A percentile compares a stretch with the other conserved stretches of the same genome.
Evolutionary conservation across 2,113 vertebrate species (phyloP).

Genomic region (Protobothrops flavoviridis): DNA sequence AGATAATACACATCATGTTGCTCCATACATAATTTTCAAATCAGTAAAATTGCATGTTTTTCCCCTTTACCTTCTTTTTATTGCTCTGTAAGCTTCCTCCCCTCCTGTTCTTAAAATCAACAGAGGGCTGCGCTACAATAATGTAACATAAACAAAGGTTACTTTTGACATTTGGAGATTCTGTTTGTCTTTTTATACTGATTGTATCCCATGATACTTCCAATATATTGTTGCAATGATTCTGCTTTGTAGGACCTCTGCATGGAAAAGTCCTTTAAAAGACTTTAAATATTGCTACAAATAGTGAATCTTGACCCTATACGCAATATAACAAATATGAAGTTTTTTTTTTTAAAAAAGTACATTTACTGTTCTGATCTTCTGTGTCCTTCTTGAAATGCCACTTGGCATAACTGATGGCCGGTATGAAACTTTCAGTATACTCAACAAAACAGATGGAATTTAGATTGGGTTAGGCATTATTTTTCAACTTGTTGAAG

Average conservation of each 20-base stretch:
- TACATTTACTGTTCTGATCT: background rate
- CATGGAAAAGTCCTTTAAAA: constrained; percentile 45
- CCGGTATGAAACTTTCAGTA: background rate
- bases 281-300: constrained; percentile 27
- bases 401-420: background rate
- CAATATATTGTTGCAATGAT: constrained; percentile 49
- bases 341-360: constrained; percentile 34
- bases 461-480: background rate
- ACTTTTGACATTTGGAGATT: constrained; percentile 33
- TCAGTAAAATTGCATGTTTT: constrained; percentile 27
- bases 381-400: constrained; percentile 1
- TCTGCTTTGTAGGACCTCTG: constrained; percentile 12
- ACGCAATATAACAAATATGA: constrained; percentile 50
- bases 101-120: constrained; percentile 9
- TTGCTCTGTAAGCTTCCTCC: constrained; percentile 6
- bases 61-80: constrained; percentile 1
- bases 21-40: constrained; percentile 57
- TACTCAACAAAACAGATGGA: background rate
- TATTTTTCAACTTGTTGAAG: background rate
- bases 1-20: constrained; percentile 36
- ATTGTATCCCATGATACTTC: constrained; percentile 51
- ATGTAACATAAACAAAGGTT: background rate
- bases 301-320: constrained; percentile 4
- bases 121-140: constrained; percentile 35
- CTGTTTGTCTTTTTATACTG: constrained; percentile 48